Evolutionary conservation across 1,140 invertebrate genomes (phyloP), one percentile per base, ranked within the genome.

Genomic region (Adelges cooleyi): DNA sequence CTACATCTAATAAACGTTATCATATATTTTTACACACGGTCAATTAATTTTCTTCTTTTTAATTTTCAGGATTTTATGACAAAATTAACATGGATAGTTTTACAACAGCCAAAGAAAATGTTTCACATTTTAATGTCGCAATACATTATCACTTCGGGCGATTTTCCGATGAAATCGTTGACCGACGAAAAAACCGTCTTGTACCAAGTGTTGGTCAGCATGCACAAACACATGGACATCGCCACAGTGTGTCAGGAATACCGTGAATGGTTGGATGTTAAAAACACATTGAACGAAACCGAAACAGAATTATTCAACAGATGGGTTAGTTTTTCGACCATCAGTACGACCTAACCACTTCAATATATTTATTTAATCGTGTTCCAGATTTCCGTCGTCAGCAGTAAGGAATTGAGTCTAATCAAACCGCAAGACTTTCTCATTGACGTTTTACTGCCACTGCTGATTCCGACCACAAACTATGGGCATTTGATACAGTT

Each of bases 31-130:
- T n/a, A n/a, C n/a, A n/a, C n/a, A n/a, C n/a, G n/a, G n/a, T n/a
- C n/a, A n/a, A n/a, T n/a, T n/a, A 36, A 52, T 13, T 20, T 20
- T 52, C 2, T 1, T 9, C 36, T 54, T 52, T 10, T 0, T 29
- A n/a, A 11, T 27, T 51, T 18, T 18, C 10, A 62, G 56, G 42
- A 48, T 27, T 29, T 62, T 2, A 1, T 62, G 11, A 15, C 56
- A 18, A 62, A 22, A 22, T 9, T 29, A 15, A 48, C 46, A 46
- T 46, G 23, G 56, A 40, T 62, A 20, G 18, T 48, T n/a, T 25
- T 62, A 4, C 56, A 62, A 22, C 42, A 48, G 33, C 56, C 56
- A 29, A 48, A 4, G n/a, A 46, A 33, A 62, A 33, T 62, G 18
- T 15, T 62, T 13, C 25, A 62, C 33, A 8, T 48, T 29, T 62